Conservation (phyloP, 1,140 invertebrate genomes). For the Tetragonula clypearis region DNA sequence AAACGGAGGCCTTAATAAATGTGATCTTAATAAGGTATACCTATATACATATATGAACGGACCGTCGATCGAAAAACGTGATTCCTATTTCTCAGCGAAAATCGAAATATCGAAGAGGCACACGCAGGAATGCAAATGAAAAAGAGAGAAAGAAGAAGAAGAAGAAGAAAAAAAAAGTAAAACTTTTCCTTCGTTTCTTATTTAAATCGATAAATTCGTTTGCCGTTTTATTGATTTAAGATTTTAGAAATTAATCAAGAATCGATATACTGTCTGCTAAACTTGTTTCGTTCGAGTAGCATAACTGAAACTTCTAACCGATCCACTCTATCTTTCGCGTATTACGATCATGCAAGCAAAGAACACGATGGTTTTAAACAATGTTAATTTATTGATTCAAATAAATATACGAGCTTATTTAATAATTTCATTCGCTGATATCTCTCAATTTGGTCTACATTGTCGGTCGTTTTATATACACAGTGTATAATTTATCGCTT, state of each 20-base stretch:
- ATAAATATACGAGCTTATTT: constrained; percentile 26
- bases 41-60: not conserved
- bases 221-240: not conserved
- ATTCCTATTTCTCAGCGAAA: not conserved
- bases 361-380: constrained; percentile 37
- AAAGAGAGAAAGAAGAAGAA: not conserved
- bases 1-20: not conserved
- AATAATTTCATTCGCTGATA: constrained; percentile 1
- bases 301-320: not conserved
- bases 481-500: constrained; percentile 43
- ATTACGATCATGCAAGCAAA: constrained; percentile 20
- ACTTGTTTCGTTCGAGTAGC: too few relatives aligned
- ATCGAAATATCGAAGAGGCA: not conserved
- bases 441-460: constrained; percentile 18
- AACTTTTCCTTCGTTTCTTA: not conserved
- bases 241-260: not conserved
- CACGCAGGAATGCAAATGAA: not conserved
- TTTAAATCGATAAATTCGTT: not conserved
- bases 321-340: not conserved
- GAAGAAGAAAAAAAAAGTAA: too few relatives aligned
- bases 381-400: constrained; percentile 45
- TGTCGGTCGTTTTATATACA: constrained; percentile 27
- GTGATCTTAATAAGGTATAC: not conserved
- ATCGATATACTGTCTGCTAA: not conserved
- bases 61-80: not conserved